Evolutionary conservation across 2,113 vertebrate species (phyloP), one percentile per base, ranked within the genome.

Genomic region (Vombatus ursinus): DNA sequence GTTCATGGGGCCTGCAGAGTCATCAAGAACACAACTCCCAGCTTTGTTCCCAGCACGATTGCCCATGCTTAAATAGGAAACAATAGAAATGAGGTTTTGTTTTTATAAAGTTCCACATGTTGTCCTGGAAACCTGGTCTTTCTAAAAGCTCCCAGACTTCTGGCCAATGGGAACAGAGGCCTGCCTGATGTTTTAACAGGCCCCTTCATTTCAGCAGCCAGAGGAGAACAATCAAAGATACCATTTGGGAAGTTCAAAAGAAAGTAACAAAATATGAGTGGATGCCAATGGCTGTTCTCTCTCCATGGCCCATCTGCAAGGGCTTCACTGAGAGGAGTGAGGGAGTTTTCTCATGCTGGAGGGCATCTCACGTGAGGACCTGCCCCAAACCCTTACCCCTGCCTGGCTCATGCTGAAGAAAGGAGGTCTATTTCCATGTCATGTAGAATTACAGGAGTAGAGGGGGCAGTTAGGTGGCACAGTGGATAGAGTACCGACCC

Each of bases 101-200:
- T 97, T 96, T 94, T 91, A 95, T 68, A 98, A 95, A 96, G 53
- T 50, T 19, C 95, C 57, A 95, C 96, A 98, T 93, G 95, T 96
- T 95, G 97, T 96, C 96, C 98, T 98, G 97, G 97, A 96, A 98
- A 98, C 97, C 96, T 95, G 95, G 95, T 94, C 93, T 95, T 92
- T 94, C 91, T 94, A 96, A 97, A 95, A 97, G 96, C 96, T 96
- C 95, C 96, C 94, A 97, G 97, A 94, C 95, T 92, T 95, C 94
- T 96, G 94, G 94, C 93, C 94, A 95, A 19, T 97, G 95, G 94
- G 90, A 48, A n/a, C 92, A 92, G 93, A 95, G 90, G 94, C 61
- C 47, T 77, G 2, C 94, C 94, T 96, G 96, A 93, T 94, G 84
- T 97, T 97, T 95, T 95, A 95, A 97, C 90, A 96, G 77, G 16